phyloP scores from a whole-genome alignment of 2,888 invertebrate species.

The Standfussiana lucernea region DNA sequence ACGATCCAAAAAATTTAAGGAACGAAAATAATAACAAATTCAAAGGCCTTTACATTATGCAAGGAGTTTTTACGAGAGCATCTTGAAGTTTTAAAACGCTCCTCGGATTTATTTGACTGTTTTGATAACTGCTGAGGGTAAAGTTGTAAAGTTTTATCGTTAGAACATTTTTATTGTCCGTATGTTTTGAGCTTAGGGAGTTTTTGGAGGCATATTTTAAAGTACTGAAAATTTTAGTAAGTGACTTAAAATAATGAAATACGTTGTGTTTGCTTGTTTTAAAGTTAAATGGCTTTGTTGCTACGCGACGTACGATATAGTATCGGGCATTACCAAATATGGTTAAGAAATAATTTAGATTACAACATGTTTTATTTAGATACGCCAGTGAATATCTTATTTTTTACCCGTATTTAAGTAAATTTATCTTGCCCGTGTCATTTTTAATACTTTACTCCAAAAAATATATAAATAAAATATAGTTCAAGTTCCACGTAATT shows the following conservation, averaged over 20 bases:
- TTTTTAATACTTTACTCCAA: not conserved
- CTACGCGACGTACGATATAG: too few species aligned
- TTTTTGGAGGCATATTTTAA: constrained; percentile 31
- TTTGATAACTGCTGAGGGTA: constrained; percentile 75
- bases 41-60: constrained; percentile 74
- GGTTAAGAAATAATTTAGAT: not conserved
- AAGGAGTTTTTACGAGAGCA: constrained; percentile 77
- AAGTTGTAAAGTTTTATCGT: constrained; percentile 66
- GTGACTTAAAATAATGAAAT: constrained; percentile 1
- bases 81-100: constrained; percentile 77
- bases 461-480: not conserved
- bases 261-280: not conserved
- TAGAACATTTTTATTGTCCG: constrained; percentile 64
- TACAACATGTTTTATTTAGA: not conserved
- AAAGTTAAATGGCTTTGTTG: not conserved
- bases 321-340: not conserved
- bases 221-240: constrained; percentile 34
- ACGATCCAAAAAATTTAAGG: constrained; percentile 54
- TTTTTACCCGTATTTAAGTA: not conserved
- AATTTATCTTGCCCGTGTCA: not conserved
- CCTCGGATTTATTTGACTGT: constrained; percentile 78
- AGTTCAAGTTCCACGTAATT: not conserved
- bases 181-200: constrained; percentile 47
- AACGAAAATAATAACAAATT: constrained; percentile 73
- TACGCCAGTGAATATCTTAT: not conserved